Base-by-base conservation (phyloP, 64 coral and sea anemone species). In the Actinia tenebrosa region DNA sequence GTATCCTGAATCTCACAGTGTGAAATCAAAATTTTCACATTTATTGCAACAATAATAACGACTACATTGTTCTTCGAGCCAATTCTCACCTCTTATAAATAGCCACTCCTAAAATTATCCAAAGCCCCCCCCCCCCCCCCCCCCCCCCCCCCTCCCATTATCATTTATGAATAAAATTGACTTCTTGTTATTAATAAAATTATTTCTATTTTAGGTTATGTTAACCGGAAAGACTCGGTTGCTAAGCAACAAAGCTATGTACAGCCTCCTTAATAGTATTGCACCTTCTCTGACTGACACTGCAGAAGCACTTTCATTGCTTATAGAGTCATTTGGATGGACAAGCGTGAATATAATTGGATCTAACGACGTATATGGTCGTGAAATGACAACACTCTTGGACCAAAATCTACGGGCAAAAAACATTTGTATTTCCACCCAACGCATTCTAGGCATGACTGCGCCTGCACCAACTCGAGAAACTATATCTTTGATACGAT, bases 321-420 rank as follows among this genome's bases (percentile, higher is more conserved):
- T 97, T 43, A 43, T 91, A 3, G 56, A 60, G 4, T 71, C 52
- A 20, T 88, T 97, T 69, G 64, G 83, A 27, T 97, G 91, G 94
- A 90, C 80, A 2, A 63, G 75, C 7, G 77, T 93, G 15, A 97
- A 93, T 23, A 84, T 93, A 10, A 80, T 97, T 16, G 80, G 81
- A 60, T 93, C 91, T 0, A 84, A 56, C 1, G 80, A 88, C 44
- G 52, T 25, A 3, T 91, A 90, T 62, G 72, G 78, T 44, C 75
- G 63, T 60, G 60, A 18, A 16, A 52, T 88, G 16, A 53, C 59
- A 7, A 30, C 27, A 18, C 80, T 30, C 54, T 58, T 97, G 10
- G 78, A 93, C 71, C 85, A 90, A 62, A 68, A 85, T 11, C 62
- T 97, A 18, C 84, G 78, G 45, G 64, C 82, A 45, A 83, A 75